A percentile compares a stretch with the other conserved stretches of the same genome.
Evolutionary conservation across 2,888 invertebrate species (phyloP).

Genomic region (Pterobdella sp.): DNA sequence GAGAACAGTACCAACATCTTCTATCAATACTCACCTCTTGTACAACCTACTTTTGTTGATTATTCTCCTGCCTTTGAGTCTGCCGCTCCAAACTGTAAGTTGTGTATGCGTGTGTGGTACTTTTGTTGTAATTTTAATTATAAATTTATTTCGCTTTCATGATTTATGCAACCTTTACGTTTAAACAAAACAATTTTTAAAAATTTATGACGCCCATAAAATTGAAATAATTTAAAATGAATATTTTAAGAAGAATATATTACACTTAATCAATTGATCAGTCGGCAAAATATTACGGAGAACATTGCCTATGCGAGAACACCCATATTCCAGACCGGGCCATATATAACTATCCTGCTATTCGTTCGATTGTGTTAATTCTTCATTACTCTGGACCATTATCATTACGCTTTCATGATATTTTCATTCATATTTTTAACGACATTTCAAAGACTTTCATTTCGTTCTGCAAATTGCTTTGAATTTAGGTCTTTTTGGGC

Average conservation of each 20-base stretch:
- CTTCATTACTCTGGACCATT: background rate
- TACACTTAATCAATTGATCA: too few relatives aligned
- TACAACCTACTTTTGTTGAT: conserved; percentile 34
- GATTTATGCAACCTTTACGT: too few relatives aligned
- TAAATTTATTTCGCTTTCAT: too few relatives aligned
- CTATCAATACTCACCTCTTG: conserved; percentile 36
- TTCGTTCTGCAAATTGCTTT: too few relatives aligned
- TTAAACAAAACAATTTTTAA: background rate
- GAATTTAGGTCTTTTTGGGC: too few relatives aligned
- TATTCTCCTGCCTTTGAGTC: conserved; percentile 37
- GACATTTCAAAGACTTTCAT: too few relatives aligned
- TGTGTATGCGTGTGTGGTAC: conserved; percentile 33
- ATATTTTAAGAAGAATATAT: too few relatives aligned
- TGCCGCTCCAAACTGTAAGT: conserved; percentile 24
- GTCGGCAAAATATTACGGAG: conserved; percentile 19
- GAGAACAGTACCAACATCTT: conserved; percentile 32
- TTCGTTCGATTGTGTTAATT: background rate
- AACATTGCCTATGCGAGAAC: conserved; percentile 13
- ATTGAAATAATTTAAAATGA: too few relatives aligned
- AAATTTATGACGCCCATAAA: too few relatives aligned
- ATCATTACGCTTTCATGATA: background rate
- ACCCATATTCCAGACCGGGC: conserved; percentile 15
- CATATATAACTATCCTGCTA: background rate
- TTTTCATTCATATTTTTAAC: background rate
- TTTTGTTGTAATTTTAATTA: too few relatives aligned